Base-by-base conservation (phyloP, 2,888 invertebrate genomes). In the Sinodicranocentrus sp. region DNA sequence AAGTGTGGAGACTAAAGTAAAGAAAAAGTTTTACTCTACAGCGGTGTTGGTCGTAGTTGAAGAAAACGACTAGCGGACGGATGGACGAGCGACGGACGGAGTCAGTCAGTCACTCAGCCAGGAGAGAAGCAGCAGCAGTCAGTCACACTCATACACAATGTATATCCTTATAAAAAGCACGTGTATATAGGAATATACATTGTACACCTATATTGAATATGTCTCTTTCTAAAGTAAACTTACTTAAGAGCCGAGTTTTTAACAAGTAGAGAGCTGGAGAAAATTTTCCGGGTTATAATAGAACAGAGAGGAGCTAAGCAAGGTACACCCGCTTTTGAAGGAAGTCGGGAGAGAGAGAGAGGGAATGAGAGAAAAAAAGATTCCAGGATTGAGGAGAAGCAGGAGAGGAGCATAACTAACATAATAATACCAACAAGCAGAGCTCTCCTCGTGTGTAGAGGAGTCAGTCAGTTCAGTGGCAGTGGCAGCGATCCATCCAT, bases 401-500 rank as follows among this genome's bases (percentile, higher is more conserved):
- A 57, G 65, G 17, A 39, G 43, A 10, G 52, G 26, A 52, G 84
- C 77, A 84, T 68, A 72, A 78, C 77, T 73, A 77, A 77, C 68
- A 72, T 77, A 84, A 73, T 77, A 77, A 83, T 77, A 65, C 54
- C 57, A 78, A 65, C 77, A 78, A 84, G 61, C 25, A 61, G 65
- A 39, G 28, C 26, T 48, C 26, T 48, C 44, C 39, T 57, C 28
- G 17, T 52, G 17, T 26, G 70, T n/a, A 25, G 44, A 63, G 17
- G 17, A 72, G 43, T 54, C 23, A 54, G 54, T 23, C 19, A 54
- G 54, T 21, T 21, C 44, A 48, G 25, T 68, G 43, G 44, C 43
- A 82, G 82, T 82, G 73, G 82, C 82, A 82, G 82, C 73, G 82
- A 82, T 82, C 82, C 82, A 82, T 82, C 80, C 80, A 82, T 75